Conservation (phyloP, 2,888 invertebrate genomes). For the Aleiodes testaceus region DNA sequence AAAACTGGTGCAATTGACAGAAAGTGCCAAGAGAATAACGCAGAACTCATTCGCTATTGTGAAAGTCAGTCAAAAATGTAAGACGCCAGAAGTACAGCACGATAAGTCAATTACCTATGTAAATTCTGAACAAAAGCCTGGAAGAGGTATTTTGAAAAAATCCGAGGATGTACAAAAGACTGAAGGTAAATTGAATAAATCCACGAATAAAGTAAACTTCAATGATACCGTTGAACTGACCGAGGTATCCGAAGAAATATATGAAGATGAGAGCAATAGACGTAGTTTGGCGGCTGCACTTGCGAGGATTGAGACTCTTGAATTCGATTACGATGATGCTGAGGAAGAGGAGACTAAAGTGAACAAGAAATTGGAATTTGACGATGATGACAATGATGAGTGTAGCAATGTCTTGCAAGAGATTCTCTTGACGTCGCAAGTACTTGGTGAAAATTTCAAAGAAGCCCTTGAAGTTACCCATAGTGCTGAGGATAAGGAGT, state of each 20-base stretch:
- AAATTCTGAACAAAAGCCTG: conserved; percentile 66
- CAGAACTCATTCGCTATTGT: conserved; percentile 56
- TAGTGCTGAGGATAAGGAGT: background rate
- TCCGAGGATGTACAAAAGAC: conserved; percentile 43
- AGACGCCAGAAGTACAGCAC: conserved; percentile 59
- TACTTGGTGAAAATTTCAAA: background rate
- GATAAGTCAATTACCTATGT: conserved; percentile 62
- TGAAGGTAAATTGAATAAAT: conserved; percentile 48
- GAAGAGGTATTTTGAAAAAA: conserved; percentile 62
- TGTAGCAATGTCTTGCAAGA: background rate
- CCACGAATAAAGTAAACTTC: conserved; percentile 64
- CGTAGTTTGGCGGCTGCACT: conserved; percentile 50
- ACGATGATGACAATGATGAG: conserved; percentile 33
- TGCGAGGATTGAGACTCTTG: conserved; percentile 54
- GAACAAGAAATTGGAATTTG: conserved; percentile 14
- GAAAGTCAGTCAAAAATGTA: conserved; percentile 61
- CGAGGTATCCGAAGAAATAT: conserved; percentile 42
- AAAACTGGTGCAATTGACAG: conserved; percentile 50
- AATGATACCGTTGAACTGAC: conserved; percentile 55
- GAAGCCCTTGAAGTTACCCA: background rate
- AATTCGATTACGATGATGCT: conserved; percentile 43
- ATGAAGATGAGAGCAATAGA: conserved; percentile 49
- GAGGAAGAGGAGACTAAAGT: background rate
- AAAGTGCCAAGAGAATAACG: conserved; percentile 46
- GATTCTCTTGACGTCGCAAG: too few relatives aligned